Evolutionary conservation across 2,113 vertebrate species (phyloP), one percentile per base, ranked within the genome.

Genomic region (Proterorhinus semilunaris): DNA sequence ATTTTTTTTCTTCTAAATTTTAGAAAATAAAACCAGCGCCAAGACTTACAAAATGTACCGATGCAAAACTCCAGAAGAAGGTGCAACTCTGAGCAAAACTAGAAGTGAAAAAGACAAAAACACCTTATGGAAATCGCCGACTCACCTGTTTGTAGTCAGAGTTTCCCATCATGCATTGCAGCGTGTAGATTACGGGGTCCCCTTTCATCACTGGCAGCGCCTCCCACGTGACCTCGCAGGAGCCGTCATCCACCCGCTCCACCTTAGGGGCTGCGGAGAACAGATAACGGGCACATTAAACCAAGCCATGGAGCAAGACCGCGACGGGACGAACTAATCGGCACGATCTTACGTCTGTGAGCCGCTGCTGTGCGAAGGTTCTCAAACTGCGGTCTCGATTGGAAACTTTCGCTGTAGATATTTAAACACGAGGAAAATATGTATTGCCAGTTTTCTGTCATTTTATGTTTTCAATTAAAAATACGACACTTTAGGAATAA

Each of bases 111-210:
- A 16, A 45, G 48, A 5, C 43, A 53, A 51, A 58, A 46, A 74
- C 61, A 6, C 45, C 47, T 49, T 0, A 61, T 11, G 4, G 46
- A 43, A 1, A 42, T 5, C 49, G 68, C n/a, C 50, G 7, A 1
- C 8, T 46, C 94, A 99, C 97, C 97, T 98, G 97, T 91, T 94
- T 98, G 87, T 97, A 99, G 67, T 98, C 96, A 0, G 96, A 94
- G 88, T 97, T 98, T 74, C 96, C 96, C 86, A 93, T 87, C 95
- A 97, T 96, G 87, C 92, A 92, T 85, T 98, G 97, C 91, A 99
- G 90, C 82, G 93, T 93, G 88, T 98, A 98, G 88, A 96, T 93
- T 80, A 98, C 75, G 13, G 96, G 94, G 89, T 99, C 97, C 36
- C 96, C 96, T 82, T 97, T 98, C 97, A 98, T 98, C 72, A 94